A percentile compares a stretch with the other conserved stretches of the same genome.
These are phyloP conservation scores for Conomelus anceps DNA, from an alignment of 2,888 invertebrate genomes.

Conservation along the genomic window DNA sequence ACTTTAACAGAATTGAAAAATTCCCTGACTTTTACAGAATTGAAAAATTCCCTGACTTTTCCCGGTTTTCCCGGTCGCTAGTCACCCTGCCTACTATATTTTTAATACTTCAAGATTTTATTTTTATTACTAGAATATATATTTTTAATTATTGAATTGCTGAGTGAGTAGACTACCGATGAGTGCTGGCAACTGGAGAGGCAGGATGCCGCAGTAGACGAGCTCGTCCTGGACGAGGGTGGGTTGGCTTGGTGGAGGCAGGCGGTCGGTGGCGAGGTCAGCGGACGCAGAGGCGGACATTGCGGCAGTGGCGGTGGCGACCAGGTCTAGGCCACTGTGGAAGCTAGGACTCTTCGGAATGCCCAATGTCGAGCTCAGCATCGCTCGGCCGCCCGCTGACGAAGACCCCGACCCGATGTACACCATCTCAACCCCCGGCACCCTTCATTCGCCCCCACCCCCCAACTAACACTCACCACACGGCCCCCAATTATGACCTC, in stretches of 20 bases:
- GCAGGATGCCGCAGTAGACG: slow-evolving; percentile 27
- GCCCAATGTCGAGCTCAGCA: slow-evolving; percentile 51
- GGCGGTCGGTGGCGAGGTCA: not conserved
- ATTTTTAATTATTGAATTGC: too few species aligned
- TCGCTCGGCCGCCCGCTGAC: slow-evolving; percentile 46
- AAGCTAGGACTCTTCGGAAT: slow-evolving; percentile 84
- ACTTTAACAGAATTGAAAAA: too few species aligned
- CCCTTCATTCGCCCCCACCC: not conserved
- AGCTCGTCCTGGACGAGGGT: not conserved
- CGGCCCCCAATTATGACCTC: not conserved
- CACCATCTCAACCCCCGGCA: slow-evolving; percentile 30
- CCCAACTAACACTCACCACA: not conserved
- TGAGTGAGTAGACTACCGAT: too few species aligned
- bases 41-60: too few species aligned
- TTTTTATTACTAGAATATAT: too few species aligned
- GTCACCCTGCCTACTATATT: too few species aligned
- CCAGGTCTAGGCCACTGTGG: slow-evolving; percentile 76
- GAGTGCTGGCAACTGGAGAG: slow-evolving; percentile 33
- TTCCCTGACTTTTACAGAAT: too few species aligned
- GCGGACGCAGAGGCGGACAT: not conserved
- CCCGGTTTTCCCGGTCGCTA: too few species aligned
- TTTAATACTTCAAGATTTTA: too few species aligned
- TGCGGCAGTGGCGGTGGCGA: slow-evolving; percentile 48
- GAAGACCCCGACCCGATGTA: slow-evolving; percentile 35
- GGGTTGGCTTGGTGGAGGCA: not conserved